These are phyloP conservation scores for Microtus agrestis DNA, from an alignment of 2,797 vertebrate genomes.

Conservation along the genomic window DNA sequence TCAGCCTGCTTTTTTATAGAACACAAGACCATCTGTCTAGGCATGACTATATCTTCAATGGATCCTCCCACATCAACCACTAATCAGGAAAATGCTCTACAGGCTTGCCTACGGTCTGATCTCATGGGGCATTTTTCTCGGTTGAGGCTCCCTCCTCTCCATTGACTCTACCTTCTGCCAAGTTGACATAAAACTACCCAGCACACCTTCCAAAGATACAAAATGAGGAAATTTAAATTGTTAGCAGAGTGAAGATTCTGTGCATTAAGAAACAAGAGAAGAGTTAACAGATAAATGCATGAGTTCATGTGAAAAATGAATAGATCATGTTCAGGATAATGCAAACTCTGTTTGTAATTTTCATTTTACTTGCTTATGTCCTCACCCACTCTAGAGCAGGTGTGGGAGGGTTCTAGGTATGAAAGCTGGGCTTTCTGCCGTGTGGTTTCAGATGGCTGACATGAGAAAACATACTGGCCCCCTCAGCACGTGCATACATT, in stretches of 20 bases:
- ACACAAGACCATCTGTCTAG: neutral
- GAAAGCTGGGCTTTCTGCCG: neutral
- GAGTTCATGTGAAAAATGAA: neutral
- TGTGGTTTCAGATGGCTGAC: neutral
- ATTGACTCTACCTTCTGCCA: neutral
- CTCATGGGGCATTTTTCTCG: neutral
- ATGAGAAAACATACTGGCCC: neutral
- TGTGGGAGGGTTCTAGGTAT: neutral
- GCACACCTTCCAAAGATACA: neutral
- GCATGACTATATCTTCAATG: neutral
- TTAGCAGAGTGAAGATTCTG: neutral
- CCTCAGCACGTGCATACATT: neutral
- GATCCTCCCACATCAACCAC: neutral
- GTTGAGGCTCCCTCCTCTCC: neutral
- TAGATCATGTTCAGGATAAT: neutral
- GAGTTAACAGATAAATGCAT: neutral
- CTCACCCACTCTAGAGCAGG: neutral
- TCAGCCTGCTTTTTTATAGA: neutral
- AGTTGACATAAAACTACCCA: neutral
- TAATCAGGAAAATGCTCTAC: neutral
- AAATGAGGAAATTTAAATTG: neutral
- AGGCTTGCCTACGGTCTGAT: neutral
- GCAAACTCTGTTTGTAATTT: conserved; percentile 23
- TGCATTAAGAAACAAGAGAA: neutral
- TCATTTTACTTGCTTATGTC: conserved; percentile 23